Evolutionary conservation across 2,113 vertebrate genomes (phyloP).

Genomic region (Erythrocercus mccallii): DNA sequence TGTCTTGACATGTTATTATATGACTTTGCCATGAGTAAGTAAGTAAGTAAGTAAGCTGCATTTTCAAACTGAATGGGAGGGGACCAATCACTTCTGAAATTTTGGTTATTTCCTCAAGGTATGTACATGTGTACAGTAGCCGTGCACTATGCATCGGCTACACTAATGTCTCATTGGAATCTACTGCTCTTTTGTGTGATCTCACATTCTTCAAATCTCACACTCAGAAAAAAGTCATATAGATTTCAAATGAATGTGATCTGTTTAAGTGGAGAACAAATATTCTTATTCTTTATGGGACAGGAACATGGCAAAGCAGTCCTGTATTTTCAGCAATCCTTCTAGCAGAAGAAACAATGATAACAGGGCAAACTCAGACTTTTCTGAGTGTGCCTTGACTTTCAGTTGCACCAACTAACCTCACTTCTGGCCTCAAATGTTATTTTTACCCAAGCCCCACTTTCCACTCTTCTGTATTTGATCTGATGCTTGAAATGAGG

Average conservation of each 20-base stretch:
- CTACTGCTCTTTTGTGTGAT: neutral
- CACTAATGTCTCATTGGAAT: neutral
- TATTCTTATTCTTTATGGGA: neutral
- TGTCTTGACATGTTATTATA: neutral
- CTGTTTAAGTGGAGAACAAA: neutral
- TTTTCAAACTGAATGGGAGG: neutral
- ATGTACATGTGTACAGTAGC: neutral
- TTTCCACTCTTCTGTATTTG: neutral
- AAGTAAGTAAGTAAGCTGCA: neutral
- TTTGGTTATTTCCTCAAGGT: neutral
- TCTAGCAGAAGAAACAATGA: neutral
- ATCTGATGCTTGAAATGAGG: neutral
- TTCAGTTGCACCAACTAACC: neutral
- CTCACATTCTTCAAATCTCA: neutral
- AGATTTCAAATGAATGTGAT: neutral
- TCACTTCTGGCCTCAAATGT: neutral
- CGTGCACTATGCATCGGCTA: accelerated
- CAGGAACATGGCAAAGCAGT: neutral
- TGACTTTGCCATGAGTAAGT: neutral
- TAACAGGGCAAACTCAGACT: neutral
- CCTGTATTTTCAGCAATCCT: neutral
- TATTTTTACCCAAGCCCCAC: neutral
- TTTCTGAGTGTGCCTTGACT: neutral
- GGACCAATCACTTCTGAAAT: neutral
- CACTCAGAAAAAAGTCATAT: neutral